Base-by-base conservation (phyloP, 2,888 invertebrate species). In the Caenorhabditis uteleia region DNA sequence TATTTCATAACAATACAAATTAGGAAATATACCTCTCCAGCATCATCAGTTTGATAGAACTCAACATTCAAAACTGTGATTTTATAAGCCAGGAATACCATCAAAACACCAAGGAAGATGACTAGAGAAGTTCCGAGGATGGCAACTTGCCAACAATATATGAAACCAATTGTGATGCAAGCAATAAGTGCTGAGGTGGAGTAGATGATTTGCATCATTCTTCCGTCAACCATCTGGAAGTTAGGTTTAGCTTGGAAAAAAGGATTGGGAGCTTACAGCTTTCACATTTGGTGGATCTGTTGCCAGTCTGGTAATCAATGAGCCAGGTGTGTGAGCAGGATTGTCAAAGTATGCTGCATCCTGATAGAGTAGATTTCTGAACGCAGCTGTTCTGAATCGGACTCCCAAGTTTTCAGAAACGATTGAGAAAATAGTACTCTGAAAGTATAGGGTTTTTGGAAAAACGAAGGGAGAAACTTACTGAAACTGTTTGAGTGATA, bases 301-400 rank as follows among this genome's bases (percentile, higher is more conserved):
- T 10, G 85, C 83, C 29, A 85, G 74, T 56, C 83, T 68, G 0
- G 84, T 83, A 31, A 83, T 78, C 10, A 84, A 57, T 59, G 83
- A 85, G n/a, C 84, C 84, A 23, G 83, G 74, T 2, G 83, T 77
- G 58, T 83, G 82, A 20, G 77, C 70, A 21, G 83, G 79, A 20
- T 83, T 70, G 74, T 85, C 85, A 57, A 85, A 85, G 83, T 85
- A 86, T 14, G 80, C 83, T 12, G 84, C 78, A 27, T 84, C 81
- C 73, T 85, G 85, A 14, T 80, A 70, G 21, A 86, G 65, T 46
- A 85, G 82, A 51, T 67, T 73, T 34, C 56, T 60, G 46, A 78
- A 65, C 14, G 68, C 53, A 34, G 60, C 53, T 3, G 74, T 68
- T 2, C 77, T 70, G 50, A 77, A 69, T n/a, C 60, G 53, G 34